phyloP scores from a whole-genome alignment of 2,888 invertebrate species.

The Smittia sp. region DNA sequence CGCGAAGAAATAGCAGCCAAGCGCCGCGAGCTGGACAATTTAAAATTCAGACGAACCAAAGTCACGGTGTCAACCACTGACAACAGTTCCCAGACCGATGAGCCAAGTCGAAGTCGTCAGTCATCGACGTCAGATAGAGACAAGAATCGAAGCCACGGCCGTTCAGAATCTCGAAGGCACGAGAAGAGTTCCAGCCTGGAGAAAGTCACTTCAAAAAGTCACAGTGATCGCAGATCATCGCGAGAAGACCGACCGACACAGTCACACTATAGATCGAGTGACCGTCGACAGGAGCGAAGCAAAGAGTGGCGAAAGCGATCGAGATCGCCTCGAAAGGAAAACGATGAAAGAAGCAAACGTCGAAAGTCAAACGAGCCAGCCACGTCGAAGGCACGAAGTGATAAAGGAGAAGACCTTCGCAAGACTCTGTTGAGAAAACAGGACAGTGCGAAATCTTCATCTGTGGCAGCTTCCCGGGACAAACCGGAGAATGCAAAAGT shows the following conservation, averaged over 20 bases:
- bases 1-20: too few relatives aligned
- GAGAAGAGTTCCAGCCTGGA: slow-evolving; percentile 1
- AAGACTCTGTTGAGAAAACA: background rate
- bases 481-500: background rate
- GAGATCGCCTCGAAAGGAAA: background rate
- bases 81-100: slow-evolving; percentile 17
- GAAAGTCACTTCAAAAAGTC: background rate
- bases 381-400: too few relatives aligned
- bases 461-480: background rate
- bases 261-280: background rate
- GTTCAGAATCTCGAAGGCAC: background rate
- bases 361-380: too few relatives aligned
- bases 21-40: slow-evolving; percentile 7
- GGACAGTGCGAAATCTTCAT: background rate
- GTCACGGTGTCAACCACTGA: background rate
- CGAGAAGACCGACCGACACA: background rate
- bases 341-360: background rate
- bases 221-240: background rate
- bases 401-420: background rate
- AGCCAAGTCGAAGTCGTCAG: background rate
- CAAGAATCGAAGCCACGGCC: background rate
- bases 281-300: background rate
- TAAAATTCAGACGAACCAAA: slow-evolving; percentile 11
- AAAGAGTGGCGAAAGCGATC: background rate
- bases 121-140: background rate